These are phyloP conservation scores for Leptosomus discolor DNA, from an alignment of 2,113 vertebrate species.

Conservation along the genomic window DNA sequence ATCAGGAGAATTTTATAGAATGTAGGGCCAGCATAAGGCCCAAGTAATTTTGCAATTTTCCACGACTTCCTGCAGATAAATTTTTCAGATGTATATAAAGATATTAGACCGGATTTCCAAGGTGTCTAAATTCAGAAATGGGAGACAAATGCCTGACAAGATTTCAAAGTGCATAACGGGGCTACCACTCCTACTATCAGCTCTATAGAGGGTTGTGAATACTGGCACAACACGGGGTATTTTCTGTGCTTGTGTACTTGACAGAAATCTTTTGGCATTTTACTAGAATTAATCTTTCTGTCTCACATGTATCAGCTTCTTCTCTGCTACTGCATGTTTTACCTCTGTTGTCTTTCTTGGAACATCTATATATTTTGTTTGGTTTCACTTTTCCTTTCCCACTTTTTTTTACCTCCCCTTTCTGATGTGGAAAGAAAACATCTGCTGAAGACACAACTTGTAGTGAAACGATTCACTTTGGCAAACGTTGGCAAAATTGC, in stretches of 20 bases:
- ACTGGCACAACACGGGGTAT: neutral
- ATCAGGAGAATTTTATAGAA: neutral
- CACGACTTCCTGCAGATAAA: neutral
- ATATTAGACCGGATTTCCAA: neutral
- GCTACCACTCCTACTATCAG: neutral
- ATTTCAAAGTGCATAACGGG: neutral
- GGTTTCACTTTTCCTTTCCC: neutral
- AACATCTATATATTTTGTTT: neutral
- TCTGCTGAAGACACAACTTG: neutral
- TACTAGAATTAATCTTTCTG: neutral
- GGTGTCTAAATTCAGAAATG: neutral
- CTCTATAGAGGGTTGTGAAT: neutral
- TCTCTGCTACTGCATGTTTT: neutral
- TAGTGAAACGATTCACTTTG: neutral
- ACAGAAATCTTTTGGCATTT: neutral
- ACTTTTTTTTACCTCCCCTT: neutral
- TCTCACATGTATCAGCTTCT: neutral
- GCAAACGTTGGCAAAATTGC: neutral
- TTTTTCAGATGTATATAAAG: neutral
- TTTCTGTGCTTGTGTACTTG: neutral
- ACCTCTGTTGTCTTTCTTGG: neutral
- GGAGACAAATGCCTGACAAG: neutral
- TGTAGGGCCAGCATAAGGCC: accelerated
- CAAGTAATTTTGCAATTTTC: neutral
- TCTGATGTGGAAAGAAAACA: neutral